Base-by-base conservation (phyloP, 2,888 invertebrate species). In the Clusia tigrina region DNA sequence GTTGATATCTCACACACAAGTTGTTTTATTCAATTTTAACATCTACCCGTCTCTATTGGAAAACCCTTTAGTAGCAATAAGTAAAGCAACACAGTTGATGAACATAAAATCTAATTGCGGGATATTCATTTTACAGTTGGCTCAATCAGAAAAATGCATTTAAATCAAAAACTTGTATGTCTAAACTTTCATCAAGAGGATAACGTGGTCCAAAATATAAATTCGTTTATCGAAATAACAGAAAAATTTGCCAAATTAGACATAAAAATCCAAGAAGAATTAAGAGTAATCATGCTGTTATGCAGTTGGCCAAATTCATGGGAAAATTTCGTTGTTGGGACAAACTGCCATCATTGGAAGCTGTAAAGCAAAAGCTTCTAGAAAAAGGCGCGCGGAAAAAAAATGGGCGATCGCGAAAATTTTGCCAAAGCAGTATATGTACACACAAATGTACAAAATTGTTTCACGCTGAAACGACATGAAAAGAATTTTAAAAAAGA, bases 221-320 rank as follows among this genome's bases (percentile, higher is more conserved):
- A 32, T 32, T 9, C 32, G 12, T 32, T 32, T 32, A 12, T 32
- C 32, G 32, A 18, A 52, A 52, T 9, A 52, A 22, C 15, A 3
- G 52, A 52, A 22, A 52, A 22, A 22, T 52, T 52, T 18, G 2
- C 52, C 17, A 23, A 52, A 52, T 2, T 52, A 15, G 23, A 52
- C 52, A 52, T 52, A 18, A 22, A 52, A 22, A 52, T 52, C 52
- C 17, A 52, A 18, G 52, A 52, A 3, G 52, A 52, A 20, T 52
- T 52, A 23, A 52, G 22, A 23, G 52, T 52, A n/a, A 52, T 52
- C n/a, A 52, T 52, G 52, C 15, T 52, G 52, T 20, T 52, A 20
- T 20, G 20, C 20, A 20, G 52, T 52, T 52, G 17, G 15, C 48
- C 52, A 12, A 20, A 52, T 52, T 18, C 52, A 20, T 52, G 17